Evolutionary conservation across 2,113 vertebrate species (phyloP), one percentile per base, ranked within the genome.

Genomic region (Seriola aureovittata): DNA sequence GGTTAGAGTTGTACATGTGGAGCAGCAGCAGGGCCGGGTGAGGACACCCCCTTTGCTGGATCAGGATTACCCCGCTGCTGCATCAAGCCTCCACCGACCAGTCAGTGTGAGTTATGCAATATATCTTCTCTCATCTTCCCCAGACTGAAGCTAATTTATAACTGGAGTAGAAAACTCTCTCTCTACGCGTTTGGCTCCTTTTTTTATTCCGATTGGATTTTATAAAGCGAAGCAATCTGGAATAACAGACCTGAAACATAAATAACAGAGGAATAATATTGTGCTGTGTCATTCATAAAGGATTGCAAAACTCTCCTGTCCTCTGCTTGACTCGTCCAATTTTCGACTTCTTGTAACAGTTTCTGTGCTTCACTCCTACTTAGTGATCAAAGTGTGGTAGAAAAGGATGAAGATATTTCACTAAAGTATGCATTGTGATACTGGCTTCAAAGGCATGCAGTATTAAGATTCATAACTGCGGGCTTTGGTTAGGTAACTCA

Each of bases 301-400:
- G 75, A 90, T 87, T 81, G 87, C 75, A 69, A 68, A 80, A 25
- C 71, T 75, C 9, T 57, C 54, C 83, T 91, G 90, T 88, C 89
- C 91, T 93, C 88, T 60, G 64, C 75, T 54, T 91, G 91, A 93
- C 92, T 92, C 10, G 64, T 75, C 77, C 55, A 86, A 66, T 85
- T 85, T 85, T 68, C 23, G 38, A 80, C 32, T 84, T 81, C 82
- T 82, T 60, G 72, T 83, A 86, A 81, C 81, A 73, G 71, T 79
- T 89, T 80, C 40, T 17, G 38, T 63, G 77, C 77, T 87, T 86
- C 68, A 89, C 90, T 94, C 90, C 91, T 87, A 84, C 86, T 83
- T 25, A 14, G 55, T 88, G 90, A 95, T 94, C 93, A 95, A 93
- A 94, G 93, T 91, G 81, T 82, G 77, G 50, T 62, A 80, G 84